Evolutionary conservation across 2,797 vertebrate genomes (phyloP), one percentile per base, ranked within the genome.

Genomic region (Prionace glauca): DNA sequence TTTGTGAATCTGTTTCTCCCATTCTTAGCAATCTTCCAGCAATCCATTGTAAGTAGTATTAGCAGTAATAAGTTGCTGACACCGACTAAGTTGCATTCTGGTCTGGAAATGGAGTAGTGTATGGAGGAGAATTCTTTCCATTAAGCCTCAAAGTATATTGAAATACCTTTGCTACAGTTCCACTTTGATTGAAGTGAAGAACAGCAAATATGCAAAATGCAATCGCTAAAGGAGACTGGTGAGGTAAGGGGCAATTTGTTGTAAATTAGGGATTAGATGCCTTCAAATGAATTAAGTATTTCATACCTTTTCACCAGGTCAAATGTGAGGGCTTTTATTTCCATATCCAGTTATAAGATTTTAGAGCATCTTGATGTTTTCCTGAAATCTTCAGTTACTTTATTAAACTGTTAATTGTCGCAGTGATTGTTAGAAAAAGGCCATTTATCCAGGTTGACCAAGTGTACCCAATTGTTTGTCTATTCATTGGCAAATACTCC

Each of bases 221-320:
- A 92, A 20, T 36, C 20, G 20, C n/a, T 92, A 36, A 36, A 67
- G 32, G 32, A n/a, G 90, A 65, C 18, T 67, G 62, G 60, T 20
- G 60, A 91, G 88, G 88, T 67, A 92, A 67, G 62, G 62, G 79
- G 79, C 36, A 84, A 41, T 84, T 65, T 92, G 29, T 91, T 65
- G 62, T 67, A 67, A 62, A 67, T 67, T 92, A 67, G 65, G 65
- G 65, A 67, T 65, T 91, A 67, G 32, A 67, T 16, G 4, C 20
- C 88, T 91, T 91, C 29, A 90, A 90, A 90, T 90, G n/a, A 90
- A 90, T 91, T 90, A 12, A 60, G 4, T n/a, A 60, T 67, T 67
- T 67, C 20, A 65, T 18, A 36, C 36, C 67, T 92, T 62, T 67
- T 88, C 56, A 32, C 50, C 90, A 18, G 32, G 1, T 91, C 7